A percentile compares a stretch with the other conserved stretches of the same genome.
Conservation (phyloP, 2,888 invertebrate species). For the Scaptodrosophila latifasciaeformis region DNA sequence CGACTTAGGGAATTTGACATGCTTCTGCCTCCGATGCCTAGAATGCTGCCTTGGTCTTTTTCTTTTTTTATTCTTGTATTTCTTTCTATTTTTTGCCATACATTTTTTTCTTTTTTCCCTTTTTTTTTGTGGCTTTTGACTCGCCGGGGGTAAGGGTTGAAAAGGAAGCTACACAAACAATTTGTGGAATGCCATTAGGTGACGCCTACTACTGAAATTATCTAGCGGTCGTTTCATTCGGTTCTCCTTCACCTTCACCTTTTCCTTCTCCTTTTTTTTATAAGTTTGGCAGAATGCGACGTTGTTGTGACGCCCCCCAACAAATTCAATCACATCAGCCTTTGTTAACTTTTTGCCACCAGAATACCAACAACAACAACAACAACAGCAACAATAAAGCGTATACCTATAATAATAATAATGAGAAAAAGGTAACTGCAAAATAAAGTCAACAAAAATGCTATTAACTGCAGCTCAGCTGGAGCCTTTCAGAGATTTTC, state of each 20-base stretch:
- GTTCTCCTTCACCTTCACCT: slow-evolving; percentile 31
- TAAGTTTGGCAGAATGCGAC: slow-evolving; percentile 2
- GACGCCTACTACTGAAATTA: slow-evolving; percentile 63
- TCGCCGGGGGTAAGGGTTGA: no score
- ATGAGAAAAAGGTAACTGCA: slow-evolving; percentile 17
- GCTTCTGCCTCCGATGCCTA: slow-evolving; percentile 28
- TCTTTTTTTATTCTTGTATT: slow-evolving; percentile 17
- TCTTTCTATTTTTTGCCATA: slow-evolving; percentile 35
- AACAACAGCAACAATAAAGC: slow-evolving; percentile 9
- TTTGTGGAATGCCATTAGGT: slow-evolving; percentile 68
- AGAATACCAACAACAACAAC: slow-evolving; percentile 3
- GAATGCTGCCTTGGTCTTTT: slow-evolving; percentile 3
- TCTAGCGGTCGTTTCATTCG: no score
- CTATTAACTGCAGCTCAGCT: slow-evolving; percentile 21
- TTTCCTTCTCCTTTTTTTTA: slow-evolving; percentile 12
- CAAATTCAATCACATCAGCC: slow-evolving; percentile 64
- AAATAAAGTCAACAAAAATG: slow-evolving; percentile 28
- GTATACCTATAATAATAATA: slow-evolving; percentile 29
- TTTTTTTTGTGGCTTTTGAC: not conserved
- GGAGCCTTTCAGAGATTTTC: no score
- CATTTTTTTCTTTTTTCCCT: slow-evolving; percentile 3
- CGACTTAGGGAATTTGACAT: slow-evolving; percentile 49
- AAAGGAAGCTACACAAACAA: slow-evolving; percentile 49
- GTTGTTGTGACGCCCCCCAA: not conserved
- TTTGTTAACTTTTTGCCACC: slow-evolving; percentile 39